A percentile compares a stretch with the other conserved stretches of the same genome.
Conservation (phyloP, 64 coral and sea anemone genomes). For the Pachyseris speciosa region DNA sequence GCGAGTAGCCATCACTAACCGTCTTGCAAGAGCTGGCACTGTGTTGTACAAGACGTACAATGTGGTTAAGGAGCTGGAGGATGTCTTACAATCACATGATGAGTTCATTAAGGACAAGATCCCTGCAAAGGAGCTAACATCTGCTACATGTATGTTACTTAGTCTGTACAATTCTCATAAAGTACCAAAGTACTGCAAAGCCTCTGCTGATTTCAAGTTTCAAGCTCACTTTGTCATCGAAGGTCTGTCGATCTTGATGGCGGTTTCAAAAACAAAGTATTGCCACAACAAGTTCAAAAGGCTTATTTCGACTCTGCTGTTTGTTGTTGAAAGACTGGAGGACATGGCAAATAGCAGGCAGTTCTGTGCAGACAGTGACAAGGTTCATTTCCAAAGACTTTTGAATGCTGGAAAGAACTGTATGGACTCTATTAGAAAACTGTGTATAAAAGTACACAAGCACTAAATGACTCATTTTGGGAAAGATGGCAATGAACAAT, state of each 20-base stretch:
- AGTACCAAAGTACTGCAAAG: constrained; percentile 28
- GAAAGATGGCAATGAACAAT: neutral
- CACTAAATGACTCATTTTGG: neutral
- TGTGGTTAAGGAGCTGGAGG: constrained; percentile 20
- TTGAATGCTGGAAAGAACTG: constrained; percentile 23
- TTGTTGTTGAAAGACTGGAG: constrained; percentile 59
- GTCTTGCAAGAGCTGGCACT: constrained; percentile 29
- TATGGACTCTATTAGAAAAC: constrained; percentile 7
- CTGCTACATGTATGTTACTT: neutral
- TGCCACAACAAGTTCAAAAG: constrained; percentile 17
- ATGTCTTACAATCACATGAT: neutral
- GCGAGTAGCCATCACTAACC: constrained; percentile 34
- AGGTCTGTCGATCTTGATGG: constrained; percentile 52
- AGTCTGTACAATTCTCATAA: constrained; percentile 23
- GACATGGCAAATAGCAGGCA: constrained; percentile 23
- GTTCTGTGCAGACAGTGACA: neutral
- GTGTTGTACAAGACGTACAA: constrained; percentile 17
- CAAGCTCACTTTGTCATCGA: constrained; percentile 74
- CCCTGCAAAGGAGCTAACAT: neutral
- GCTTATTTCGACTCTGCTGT: constrained; percentile 16
- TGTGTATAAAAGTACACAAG: neutral
- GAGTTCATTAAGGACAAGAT: neutral
- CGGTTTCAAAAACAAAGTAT: constrained; percentile 59
- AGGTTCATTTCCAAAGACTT: constrained; percentile 2
- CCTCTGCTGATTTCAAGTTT: constrained; percentile 65